Evolutionary conservation across 2,888 invertebrate species (phyloP).

Genomic region (Epistrophella euchroma): DNA sequence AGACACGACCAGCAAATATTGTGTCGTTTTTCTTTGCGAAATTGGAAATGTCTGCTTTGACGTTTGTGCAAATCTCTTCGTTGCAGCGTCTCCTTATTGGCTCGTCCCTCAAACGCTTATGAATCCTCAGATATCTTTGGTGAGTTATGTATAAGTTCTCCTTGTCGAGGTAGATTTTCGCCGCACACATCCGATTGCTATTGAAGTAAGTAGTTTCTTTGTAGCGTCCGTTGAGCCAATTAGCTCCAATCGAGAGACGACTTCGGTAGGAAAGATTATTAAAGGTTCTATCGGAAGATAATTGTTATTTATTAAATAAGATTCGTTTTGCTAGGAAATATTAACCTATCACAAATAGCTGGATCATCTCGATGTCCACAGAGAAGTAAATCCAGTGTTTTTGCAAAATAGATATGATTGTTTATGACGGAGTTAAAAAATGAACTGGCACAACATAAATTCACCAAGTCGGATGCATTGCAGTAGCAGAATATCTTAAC

Average conservation of each 20-base stretch:
- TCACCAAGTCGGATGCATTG: conserved; percentile 84
- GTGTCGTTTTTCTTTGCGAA: conserved; percentile 80
- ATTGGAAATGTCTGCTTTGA: conserved; percentile 80
- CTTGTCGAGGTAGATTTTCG: conserved; percentile 85
- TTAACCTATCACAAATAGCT: conserved; percentile 78
- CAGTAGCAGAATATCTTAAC: conserved; percentile 85
- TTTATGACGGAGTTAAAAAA: conserved; percentile 84
- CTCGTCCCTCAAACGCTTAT: conserved; percentile 80
- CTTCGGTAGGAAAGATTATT: conserved; percentile 80
- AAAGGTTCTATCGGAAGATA: conserved; percentile 78
- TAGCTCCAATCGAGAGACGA: conserved; percentile 83
- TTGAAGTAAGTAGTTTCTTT: conserved; percentile 84
- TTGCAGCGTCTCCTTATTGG: conserved; percentile 80
- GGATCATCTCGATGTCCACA: conserved; percentile 81
- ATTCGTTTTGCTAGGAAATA: not conserved
- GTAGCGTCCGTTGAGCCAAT: conserved; percentile 86
- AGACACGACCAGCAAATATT: conserved; percentile 81
- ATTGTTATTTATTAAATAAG: not conserved
- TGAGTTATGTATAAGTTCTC: conserved; percentile 85
- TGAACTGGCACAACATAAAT: conserved; percentile 84
- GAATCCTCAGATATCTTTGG: conserved; percentile 81
- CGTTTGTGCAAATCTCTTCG: conserved; percentile 78
- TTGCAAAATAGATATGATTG: conserved; percentile 81
- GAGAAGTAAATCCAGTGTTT: conserved; percentile 80
- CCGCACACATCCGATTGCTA: conserved; percentile 84